Evolutionary conservation across 2,797 vertebrate species (phyloP).

Genomic region (Clamator glandarius): DNA sequence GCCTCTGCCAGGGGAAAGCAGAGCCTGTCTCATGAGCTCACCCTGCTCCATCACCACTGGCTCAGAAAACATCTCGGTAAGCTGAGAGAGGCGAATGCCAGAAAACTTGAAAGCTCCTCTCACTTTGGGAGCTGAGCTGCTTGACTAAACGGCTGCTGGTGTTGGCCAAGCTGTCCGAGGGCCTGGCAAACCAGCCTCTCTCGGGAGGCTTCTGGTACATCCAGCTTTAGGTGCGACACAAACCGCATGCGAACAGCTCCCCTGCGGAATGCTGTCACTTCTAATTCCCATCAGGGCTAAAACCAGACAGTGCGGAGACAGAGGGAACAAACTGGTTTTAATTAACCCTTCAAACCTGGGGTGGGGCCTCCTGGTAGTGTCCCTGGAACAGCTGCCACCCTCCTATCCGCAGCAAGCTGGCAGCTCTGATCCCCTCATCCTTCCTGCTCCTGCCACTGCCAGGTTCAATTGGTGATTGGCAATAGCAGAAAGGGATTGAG

Average conservation of each 20-base stretch:
- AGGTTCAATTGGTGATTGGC: background rate
- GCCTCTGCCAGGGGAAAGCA: background rate
- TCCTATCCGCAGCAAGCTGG: background rate
- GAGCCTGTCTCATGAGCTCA: background rate
- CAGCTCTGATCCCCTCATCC: background rate
- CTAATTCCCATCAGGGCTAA: background rate
- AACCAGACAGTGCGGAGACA: background rate
- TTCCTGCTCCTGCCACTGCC: background rate
- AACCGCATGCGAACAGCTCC: background rate
- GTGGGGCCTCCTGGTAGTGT: background rate
- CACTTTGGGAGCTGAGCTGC: background rate
- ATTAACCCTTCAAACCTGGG: background rate
- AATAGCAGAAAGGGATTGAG: accelerated
- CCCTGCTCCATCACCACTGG: background rate
- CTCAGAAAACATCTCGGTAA: background rate
- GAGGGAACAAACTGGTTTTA: accelerated
- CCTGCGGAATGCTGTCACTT: background rate
- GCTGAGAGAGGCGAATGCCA: background rate
- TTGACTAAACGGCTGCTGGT: background rate
- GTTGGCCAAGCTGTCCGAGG: background rate
- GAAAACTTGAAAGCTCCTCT: background rate
- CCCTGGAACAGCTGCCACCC: background rate
- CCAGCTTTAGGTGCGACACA: background rate
- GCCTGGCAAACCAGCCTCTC: background rate
- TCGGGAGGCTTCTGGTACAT: accelerated